Percentiles rank a stretch among this genome's conserved stretches.
Evolutionary conservation across 2,113 vertebrate species (phyloP).

Genomic region (Salvelinus sp.): DNA sequence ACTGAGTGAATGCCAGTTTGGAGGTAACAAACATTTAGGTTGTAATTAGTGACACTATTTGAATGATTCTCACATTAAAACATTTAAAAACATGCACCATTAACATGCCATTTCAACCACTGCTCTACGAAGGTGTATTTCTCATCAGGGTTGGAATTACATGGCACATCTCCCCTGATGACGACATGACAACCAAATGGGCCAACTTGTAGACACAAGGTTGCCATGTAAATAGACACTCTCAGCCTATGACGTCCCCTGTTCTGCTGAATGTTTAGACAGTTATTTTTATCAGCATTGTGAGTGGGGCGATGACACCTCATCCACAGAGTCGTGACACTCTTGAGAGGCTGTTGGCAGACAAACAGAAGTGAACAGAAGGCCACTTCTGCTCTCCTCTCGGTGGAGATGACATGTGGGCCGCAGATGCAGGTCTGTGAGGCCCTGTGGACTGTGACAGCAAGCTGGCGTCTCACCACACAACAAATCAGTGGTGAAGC

Average conservation of each 20-base stretch:
- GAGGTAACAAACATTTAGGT: too few relatives aligned
- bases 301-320: neutral
- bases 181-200: neutral
- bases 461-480: neutral
- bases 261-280: neutral
- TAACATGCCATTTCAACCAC: neutral
- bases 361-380: neutral
- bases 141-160: neutral
- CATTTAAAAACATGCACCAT: neutral
- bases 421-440: conserved; percentile 10
- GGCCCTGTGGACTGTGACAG: conserved; percentile 5
- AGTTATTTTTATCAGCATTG: neutral
- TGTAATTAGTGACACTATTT: too few relatives aligned
- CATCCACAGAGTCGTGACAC: neutral
- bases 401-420: neutral
- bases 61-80: too few relatives aligned
- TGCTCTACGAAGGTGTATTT: neutral
- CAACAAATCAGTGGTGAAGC: neutral
- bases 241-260: neutral
- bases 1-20: neutral
- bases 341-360: neutral
- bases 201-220: neutral
- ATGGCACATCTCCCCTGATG: neutral
- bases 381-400: neutral
- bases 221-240: neutral